Evolutionary conservation across 2,888 invertebrate genomes (phyloP).

Genomic region (Orthonychiurus folsomi): DNA sequence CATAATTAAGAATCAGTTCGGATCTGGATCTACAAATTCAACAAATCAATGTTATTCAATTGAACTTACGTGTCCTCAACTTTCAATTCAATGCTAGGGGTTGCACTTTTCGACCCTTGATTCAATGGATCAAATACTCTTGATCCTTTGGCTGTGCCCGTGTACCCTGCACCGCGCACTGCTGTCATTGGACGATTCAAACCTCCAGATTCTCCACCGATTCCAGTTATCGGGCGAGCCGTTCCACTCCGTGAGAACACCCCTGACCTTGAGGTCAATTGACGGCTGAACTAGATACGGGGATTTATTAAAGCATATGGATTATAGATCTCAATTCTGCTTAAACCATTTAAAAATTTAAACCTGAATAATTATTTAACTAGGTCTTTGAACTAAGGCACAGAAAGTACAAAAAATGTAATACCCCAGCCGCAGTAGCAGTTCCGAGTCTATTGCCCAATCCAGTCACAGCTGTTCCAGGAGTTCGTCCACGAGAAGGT

Average conservation of each 20-base stretch:
- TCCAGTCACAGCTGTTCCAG: constrained; percentile 31
- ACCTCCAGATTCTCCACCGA: constrained; percentile 37
- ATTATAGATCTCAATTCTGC: constrained; percentile 8
- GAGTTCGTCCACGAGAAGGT: constrained; percentile 37
- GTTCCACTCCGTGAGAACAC: constrained; percentile 36
- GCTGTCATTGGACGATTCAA: constrained; percentile 83
- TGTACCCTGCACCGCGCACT: constrained; percentile 90
- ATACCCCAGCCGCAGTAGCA: constrained; percentile 30
- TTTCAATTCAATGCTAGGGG: constrained; percentile 58
- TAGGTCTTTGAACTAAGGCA: neutral
- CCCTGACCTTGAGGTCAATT: constrained; percentile 29
- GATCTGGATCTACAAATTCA: no score
- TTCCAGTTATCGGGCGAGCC: constrained; percentile 35
- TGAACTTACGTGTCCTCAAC: constrained; percentile 64
- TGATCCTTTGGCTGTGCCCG: constrained; percentile 55
- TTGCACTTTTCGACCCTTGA: constrained; percentile 52
- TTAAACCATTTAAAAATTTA: constrained; percentile 4
- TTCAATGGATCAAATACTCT: constrained; percentile 64
- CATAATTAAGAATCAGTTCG: no score
- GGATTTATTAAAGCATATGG: no score
- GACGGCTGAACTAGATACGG: constrained; percentile 33
- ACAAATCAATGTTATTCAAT: neutral
- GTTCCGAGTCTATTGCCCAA: constrained; percentile 25
- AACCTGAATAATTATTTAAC: neutral
- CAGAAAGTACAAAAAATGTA: constrained; percentile 1